phyloP scores from a whole-genome alignment of 2,113 vertebrate genomes.

The Cochlearius cochlearius region DNA sequence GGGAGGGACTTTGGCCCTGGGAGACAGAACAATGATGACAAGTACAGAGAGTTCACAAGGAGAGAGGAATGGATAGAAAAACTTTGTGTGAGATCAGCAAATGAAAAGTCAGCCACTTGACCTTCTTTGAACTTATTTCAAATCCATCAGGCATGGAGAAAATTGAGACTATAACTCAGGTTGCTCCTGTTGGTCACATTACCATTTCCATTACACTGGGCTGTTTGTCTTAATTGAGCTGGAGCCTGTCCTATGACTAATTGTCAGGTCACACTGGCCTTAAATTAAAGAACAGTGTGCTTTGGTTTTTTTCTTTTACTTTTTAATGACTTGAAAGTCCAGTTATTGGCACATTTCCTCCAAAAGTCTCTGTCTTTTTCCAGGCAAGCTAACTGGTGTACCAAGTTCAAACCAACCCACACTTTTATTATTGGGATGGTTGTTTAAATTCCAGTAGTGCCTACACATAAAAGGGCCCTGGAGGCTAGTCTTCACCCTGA shows the following conservation, averaged over 20 bases:
- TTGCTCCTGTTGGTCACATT: conserved; percentile 53
- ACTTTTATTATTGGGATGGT: background rate
- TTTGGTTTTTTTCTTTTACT: background rate
- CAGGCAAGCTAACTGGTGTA: background rate
- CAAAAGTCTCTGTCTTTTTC: background rate
- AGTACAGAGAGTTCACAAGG: background rate
- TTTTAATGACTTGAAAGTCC: background rate
- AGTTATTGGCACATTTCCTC: background rate
- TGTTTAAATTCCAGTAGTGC: background rate
- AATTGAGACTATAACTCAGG: conserved; percentile 78
- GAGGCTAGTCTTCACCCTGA: background rate
- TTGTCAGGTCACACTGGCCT: conserved; percentile 53
- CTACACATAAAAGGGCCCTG: background rate
- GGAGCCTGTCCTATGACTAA: conserved; percentile 56
- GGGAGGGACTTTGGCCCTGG: background rate
- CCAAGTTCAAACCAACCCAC: background rate
- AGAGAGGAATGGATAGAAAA: conserved; percentile 33
- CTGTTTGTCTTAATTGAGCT: conserved; percentile 64
- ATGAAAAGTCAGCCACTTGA: conserved; percentile 69
- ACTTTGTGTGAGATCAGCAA: conserved; percentile 65
- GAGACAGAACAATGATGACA: background rate
- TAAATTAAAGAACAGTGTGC: conserved; percentile 33
- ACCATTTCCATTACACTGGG: conserved; percentile 63
- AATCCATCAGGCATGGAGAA: conserved; percentile 67
- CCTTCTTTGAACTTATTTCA: conserved; percentile 73